Evolutionary conservation across 1,140 invertebrate genomes (phyloP).

Genomic region (Leguminivora glycinivorella): DNA sequence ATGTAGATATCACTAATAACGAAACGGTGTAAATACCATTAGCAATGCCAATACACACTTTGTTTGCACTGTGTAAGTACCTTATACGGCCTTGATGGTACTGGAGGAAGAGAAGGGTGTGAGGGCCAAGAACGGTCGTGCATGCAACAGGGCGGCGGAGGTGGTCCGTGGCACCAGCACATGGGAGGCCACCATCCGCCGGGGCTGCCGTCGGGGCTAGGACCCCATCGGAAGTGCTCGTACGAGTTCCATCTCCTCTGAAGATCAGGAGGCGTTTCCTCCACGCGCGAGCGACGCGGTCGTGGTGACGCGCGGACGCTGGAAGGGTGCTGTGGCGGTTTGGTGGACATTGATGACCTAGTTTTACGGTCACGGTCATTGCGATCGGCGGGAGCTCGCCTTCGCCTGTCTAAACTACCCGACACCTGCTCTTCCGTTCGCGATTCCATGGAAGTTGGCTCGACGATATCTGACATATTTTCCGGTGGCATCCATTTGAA

Average conservation of each 20-base stretch:
- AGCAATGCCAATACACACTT: background rate
- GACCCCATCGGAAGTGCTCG: conserved; percentile 74
- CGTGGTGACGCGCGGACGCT: conserved; percentile 71
- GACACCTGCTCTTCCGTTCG: conserved; percentile 63
- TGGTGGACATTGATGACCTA: conserved; percentile 77
- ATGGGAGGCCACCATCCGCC: conserved; percentile 81
- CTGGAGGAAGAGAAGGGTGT: conserved; percentile 62
- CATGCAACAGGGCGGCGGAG: conserved; percentile 68
- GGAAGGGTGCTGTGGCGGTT: conserved; percentile 68
- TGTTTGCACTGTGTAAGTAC: conserved; percentile 40
- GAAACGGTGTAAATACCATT: background rate
- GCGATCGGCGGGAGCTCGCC: conserved; percentile 64
- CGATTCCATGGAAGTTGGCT: conserved; percentile 51
- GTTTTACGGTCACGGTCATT: conserved; percentile 79
- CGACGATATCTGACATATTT: conserved; percentile 57
- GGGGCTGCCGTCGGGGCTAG: conserved; percentile 81
- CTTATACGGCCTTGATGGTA: conserved; percentile 59
- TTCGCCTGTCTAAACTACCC: conserved; percentile 78
- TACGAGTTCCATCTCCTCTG: conserved; percentile 76
- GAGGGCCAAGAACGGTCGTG: conserved; percentile 69
- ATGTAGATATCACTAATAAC: conserved; percentile 1
- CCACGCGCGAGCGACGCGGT: conserved; percentile 57
- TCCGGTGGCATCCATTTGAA: conserved; percentile 80
- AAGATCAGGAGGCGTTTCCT: conserved; percentile 62
- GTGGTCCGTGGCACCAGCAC: conserved; percentile 72